Base-by-base conservation (phyloP, 2,888 invertebrate genomes). In the Adelphocoris suturalis region DNA sequence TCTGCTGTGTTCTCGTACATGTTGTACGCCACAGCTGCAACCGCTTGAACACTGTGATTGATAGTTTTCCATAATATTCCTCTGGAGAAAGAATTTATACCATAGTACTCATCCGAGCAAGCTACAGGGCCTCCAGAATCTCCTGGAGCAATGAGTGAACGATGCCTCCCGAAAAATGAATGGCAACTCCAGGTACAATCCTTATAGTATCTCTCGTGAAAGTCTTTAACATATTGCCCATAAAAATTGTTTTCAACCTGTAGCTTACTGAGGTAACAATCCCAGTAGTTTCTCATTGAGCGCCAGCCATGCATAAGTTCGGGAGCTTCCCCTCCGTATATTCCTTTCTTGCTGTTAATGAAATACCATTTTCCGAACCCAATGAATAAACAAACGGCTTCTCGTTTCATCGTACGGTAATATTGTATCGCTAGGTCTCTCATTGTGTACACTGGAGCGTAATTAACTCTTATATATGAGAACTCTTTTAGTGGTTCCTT, bases 131-230 rank as follows among this genome's bases (percentile, higher is more conserved):
- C 16, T 13, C 85, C 85, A 16, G 85, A 85, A 28, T 85, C 85
- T 11, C 61, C 85, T 16, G 13, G 61, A 13, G 55, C 27, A 37
- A 23, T 9, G 0, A 14, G 3, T 0, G 61, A 57, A 61, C 85
- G 28, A 16, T 85, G 13, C 46, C 61, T 85, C 0, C 85, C 85
- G 37, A 85, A 85, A 13, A 61, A 84, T 1, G 55, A 11, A 5
- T 55, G 19, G 37, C 84, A 84, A 5, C 1, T 27, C 84, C 84
- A 84, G 27, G 84, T 55, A 28, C 37, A 28, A 78, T 37, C 46
- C 1, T 78, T 80, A 13, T 14, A 19, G 47, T 80, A 80, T n/a
- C 1, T 11, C 1, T 52, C 11, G 1, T 52, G 1, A 16, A 52
- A 52, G 1, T 19, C 19, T 23, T 23, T 68, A 0, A 19, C 27